phyloP scores from a whole-genome alignment of 2,888 invertebrate genomes.

The Yponomeuta malinellus region DNA sequence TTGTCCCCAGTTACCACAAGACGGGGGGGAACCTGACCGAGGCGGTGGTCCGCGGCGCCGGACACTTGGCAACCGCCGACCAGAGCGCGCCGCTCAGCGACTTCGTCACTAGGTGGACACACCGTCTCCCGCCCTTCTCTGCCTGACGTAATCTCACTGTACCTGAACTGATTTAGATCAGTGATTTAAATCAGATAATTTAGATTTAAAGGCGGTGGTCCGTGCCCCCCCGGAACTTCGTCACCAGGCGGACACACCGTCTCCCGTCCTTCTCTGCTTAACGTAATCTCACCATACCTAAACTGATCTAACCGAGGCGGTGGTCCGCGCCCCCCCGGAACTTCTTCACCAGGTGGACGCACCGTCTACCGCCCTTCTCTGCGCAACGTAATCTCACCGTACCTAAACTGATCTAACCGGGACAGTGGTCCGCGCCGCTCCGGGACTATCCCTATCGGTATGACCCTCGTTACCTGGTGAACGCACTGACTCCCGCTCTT shows the following conservation, averaged over 20 bases:
- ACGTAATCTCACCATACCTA: too few species aligned
- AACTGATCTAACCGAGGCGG: too few species aligned
- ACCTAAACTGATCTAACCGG: too few species aligned
- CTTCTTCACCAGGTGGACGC: neutral
- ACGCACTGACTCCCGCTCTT: neutral
- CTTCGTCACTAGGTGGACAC: neutral
- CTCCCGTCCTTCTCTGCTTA: neutral
- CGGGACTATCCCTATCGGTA: too few species aligned
- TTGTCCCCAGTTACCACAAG: constrained; percentile 69
- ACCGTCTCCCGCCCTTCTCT: neutral
- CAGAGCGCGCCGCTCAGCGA: constrained; percentile 39
- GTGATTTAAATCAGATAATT: too few species aligned
- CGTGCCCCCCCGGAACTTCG: neutral
- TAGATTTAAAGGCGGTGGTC: too few species aligned
- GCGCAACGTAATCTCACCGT: neutral
- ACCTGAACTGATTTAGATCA: too few species aligned
- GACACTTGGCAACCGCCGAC: constrained; percentile 79
- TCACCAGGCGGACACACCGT: neutral
- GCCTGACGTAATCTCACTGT: neutral
- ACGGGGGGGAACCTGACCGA: constrained; percentile 72
- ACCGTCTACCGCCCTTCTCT: neutral
- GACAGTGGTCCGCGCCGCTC: too few species aligned
- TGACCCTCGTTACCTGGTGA: neutral
- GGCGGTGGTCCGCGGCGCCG: constrained; percentile 76
- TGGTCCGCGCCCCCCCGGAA: too few species aligned